Conservation (phyloP, 2,797 vertebrate genomes). For the Leuciscus waleckii region DNA sequence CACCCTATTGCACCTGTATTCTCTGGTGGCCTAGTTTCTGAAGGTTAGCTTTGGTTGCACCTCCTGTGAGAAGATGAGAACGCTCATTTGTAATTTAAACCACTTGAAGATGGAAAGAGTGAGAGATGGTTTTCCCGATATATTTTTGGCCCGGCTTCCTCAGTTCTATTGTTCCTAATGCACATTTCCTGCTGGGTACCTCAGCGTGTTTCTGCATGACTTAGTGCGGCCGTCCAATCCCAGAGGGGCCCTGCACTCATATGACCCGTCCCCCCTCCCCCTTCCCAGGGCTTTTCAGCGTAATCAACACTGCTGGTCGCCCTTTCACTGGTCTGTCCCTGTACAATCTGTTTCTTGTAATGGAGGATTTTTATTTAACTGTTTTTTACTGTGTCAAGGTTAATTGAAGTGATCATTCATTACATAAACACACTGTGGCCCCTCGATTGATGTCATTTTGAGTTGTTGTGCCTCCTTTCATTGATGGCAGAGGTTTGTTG, state of each 20-base stretch:
- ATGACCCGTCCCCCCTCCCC: not conserved
- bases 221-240: conserved; percentile 29
- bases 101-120: conserved; percentile 27
- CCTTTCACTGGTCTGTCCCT: not conserved
- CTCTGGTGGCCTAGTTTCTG: conserved; percentile 27
- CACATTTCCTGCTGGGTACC: conserved; percentile 70
- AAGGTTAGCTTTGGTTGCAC: conserved; percentile 24
- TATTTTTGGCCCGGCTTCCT: conserved; percentile 60
- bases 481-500: not conserved
- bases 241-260: conserved; percentile 35
- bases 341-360: conserved; percentile 9
- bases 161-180: conserved; percentile 68
- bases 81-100: conserved; percentile 42
- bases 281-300: conserved; percentile 20
- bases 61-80: conserved; percentile 27
- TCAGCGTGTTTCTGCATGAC: conserved; percentile 52
- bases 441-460: conserved; percentile 12
- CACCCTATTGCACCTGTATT: conserved; percentile 42
- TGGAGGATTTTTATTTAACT: not conserved
- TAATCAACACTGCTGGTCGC: conserved; percentile 8
- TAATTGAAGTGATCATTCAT: conserved; percentile 19
- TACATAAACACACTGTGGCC: not conserved
- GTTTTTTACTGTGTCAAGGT: conserved; percentile 19
- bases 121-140: conserved; percentile 34
- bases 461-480: not conserved